Evolutionary conservation across 2,888 invertebrate species (phyloP), one percentile per base, ranked within the genome.

Genomic region (Rhyacophila evoluta): DNA sequence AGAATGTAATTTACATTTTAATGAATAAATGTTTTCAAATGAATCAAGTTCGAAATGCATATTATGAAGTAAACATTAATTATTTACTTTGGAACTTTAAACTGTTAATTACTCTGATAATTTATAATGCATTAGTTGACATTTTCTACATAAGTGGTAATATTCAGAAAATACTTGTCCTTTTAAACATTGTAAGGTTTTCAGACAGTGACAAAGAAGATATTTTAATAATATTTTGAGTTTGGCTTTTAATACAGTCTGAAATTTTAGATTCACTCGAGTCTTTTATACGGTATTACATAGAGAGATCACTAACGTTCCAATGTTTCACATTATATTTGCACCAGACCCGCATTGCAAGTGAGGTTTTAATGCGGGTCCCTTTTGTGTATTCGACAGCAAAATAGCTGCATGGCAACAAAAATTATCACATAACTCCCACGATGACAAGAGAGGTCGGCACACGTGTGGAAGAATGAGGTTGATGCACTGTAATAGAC

Each of bases 391-490:
- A 8, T 55, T 55, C 19, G 10, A 55, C 12, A 15, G 19, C 10
- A 55, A 41, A 41, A 41, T 12, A 38, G 15, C 19, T 19, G 55
- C 55, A 55, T 55, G 55, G 55, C 55, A 55, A 55, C 25, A 55
- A 19, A 55, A 25, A 19, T 55, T 19, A 8, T 55, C 55, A 55
- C 55, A 55, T 1, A 4, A 2, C 25, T 25, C 55, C 55, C 25
- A 55, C 55, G 19, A 2, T 55, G 55, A 8, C 19, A n/a, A 55
- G 15, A 25, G 29, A 2, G 6, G 29, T 33, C 4, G 29, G 55
- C 55, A 55, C 55, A 55, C 55, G 55, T 55, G 55, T 55, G 55
- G 55, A 8, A 19, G 15, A 55, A 19, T 55, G 55, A 55, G 55
- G 55, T 55, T 55, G 55, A 19, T 55, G 55, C 55, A 55, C 55